A percentile compares a stretch with the other conserved stretches of the same genome.
These are phyloP conservation scores for Yponomeuta cagnagella DNA, from an alignment of 2,888 invertebrate species.

Conservation along the genomic window DNA sequence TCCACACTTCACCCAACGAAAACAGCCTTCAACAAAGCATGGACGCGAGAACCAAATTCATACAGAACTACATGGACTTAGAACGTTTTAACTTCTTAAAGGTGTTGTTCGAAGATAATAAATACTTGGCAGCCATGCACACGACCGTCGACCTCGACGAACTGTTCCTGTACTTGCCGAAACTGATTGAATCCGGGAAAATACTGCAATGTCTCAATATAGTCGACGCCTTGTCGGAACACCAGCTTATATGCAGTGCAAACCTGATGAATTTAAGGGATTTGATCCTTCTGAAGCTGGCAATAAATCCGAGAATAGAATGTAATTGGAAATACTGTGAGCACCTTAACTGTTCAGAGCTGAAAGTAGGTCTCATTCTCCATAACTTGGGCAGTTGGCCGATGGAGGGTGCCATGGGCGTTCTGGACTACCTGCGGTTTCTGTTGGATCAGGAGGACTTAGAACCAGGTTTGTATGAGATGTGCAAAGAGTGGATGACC, in stretches of 20 bases:
- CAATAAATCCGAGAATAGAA: conserved; percentile 64
- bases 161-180: conserved; percentile 69
- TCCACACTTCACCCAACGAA: conserved; percentile 73
- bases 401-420: conserved; percentile 70
- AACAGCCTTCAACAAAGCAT: conserved; percentile 64
- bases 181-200: conserved; percentile 56
- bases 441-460: conserved; percentile 51
- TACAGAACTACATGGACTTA: conserved; percentile 77
- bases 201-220: conserved; percentile 69
- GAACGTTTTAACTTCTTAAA: conserved; percentile 71
- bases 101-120: conserved; percentile 72
- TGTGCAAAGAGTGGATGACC: conserved; percentile 74
- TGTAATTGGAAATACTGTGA: conserved; percentile 71
- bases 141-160: conserved; percentile 70
- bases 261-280: conserved; percentile 76
- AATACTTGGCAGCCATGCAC: conserved; percentile 76
- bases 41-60: conserved; percentile 74
- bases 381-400: conserved; percentile 75
- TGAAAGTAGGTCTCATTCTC: conserved; percentile 69
- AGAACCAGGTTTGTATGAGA: conserved; percentile 55
- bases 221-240: conserved; percentile 76
- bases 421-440: conserved; percentile 68
- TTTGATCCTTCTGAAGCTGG: conserved; percentile 74
- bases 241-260: conserved; percentile 61
- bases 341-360: conserved; percentile 64